Percentiles rank a stretch among this genome's conserved stretches.
Evolutionary conservation across 2,888 invertebrate species (phyloP).

Genomic region (Drosophila setosimentum): DNA sequence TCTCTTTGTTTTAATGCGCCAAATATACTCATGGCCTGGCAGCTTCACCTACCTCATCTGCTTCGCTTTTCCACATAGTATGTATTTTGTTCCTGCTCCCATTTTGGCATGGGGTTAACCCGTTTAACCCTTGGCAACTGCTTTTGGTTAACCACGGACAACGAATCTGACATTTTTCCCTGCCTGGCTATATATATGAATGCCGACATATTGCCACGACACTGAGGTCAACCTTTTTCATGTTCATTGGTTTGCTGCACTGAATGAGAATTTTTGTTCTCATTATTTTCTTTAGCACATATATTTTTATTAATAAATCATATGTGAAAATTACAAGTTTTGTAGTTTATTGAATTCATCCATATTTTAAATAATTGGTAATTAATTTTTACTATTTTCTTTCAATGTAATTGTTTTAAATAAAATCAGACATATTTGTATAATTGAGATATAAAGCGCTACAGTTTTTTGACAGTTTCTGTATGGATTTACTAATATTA

Average conservation of each 20-base stretch:
- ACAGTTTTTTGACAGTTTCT: neutral
- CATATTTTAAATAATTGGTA: neutral
- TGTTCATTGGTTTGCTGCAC: conserved; percentile 64
- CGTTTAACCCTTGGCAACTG: conserved; percentile 74
- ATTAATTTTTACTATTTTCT: neutral
- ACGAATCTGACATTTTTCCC: conserved; percentile 63
- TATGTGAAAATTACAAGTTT: neutral
- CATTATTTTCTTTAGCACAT: conserved; percentile 19
- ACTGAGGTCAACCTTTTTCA: conserved; percentile 77
- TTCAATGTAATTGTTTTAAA: neutral
- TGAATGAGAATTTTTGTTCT: conserved; percentile 27
- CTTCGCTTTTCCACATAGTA: conserved; percentile 1
- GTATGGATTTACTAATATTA: neutral
- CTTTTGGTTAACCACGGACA: conserved; percentile 75
- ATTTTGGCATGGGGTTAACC: conserved; percentile 71
- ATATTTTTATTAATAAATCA: conserved; percentile 17
- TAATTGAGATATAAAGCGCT: neutral
- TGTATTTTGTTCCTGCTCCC: conserved; percentile 37
- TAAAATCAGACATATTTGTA: neutral
- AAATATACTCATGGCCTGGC: conserved; percentile 67
- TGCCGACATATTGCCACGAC: conserved; percentile 68
- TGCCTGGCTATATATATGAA: conserved; percentile 19
- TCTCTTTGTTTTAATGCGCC: conserved; percentile 77
- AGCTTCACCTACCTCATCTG: conserved; percentile 48
- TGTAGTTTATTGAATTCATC: neutral